Evolutionary conservation across 2,113 vertebrate genomes (phyloP).

Genomic region (Henicopernis longicauda): DNA sequence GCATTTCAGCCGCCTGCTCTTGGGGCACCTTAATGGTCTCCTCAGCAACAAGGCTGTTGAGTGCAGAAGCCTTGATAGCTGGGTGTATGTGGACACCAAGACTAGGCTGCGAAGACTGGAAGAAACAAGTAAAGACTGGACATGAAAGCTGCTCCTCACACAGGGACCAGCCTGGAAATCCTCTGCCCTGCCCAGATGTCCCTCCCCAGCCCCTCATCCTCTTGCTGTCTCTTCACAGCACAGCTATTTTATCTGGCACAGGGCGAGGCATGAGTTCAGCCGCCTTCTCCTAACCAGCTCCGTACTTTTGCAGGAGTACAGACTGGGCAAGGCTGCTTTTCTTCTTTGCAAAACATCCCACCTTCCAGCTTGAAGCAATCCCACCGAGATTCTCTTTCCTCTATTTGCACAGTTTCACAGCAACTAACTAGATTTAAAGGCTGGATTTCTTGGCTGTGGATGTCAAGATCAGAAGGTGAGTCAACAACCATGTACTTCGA

Average conservation of each 20-base stretch:
- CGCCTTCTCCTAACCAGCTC: background rate
- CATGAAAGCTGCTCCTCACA: background rate
- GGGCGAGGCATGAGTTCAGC: background rate
- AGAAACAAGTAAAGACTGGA: background rate
- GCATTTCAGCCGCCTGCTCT: background rate
- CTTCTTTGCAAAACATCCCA: background rate
- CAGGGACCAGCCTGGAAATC: background rate
- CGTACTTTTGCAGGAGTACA: background rate
- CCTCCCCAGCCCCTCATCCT: background rate
- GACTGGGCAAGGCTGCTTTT: background rate
- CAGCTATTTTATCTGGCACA: background rate
- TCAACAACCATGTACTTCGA: background rate
- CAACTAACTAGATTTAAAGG: background rate
- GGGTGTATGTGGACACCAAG: background rate
- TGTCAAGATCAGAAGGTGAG: background rate
- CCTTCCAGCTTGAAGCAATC: background rate
- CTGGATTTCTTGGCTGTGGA: background rate
- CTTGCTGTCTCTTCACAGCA: background rate
- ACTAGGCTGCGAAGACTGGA: background rate
- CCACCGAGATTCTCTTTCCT: background rate
- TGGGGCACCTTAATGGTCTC: background rate
- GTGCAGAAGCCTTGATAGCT: background rate
- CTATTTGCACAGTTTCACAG: background rate
- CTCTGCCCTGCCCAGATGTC: background rate
- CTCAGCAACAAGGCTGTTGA: constrained; percentile 42